Evolutionary conservation across 2,797 vertebrate species (phyloP).

Genomic region (Bovichtus variegatus): DNA sequence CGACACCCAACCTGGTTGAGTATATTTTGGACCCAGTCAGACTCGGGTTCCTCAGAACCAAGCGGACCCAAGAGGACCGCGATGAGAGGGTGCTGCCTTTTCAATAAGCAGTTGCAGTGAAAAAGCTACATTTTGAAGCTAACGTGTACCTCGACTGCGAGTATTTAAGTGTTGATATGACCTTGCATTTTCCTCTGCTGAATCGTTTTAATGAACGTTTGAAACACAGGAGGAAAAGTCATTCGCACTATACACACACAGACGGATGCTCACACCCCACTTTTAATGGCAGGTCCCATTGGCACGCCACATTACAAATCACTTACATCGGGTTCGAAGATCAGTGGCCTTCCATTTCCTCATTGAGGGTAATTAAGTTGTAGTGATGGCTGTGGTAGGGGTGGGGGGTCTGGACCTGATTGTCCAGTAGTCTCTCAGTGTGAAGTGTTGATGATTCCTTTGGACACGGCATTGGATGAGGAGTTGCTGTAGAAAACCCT

Average conservation of each 20-base stretch:
- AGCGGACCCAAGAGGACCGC: background rate
- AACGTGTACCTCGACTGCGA: background rate
- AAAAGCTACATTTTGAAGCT: background rate
- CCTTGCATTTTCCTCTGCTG: background rate
- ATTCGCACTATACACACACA: background rate
- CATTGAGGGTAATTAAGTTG: conserved; percentile 57
- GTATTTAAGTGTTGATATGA: conserved; percentile 20
- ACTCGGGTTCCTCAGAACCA: background rate
- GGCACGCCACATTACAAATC: conserved; percentile 36
- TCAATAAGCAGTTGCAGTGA: background rate
- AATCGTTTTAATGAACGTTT: conserved; percentile 14
- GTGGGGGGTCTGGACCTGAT: conserved; percentile 44
- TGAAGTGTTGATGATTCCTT: conserved; percentile 68
- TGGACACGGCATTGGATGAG: conserved; percentile 57
- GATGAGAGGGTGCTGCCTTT: background rate
- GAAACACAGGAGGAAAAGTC: conserved; percentile 17
- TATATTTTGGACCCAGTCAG: background rate
- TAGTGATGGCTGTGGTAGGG: conserved; percentile 27
- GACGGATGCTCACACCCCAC: background rate
- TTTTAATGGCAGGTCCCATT: conserved; percentile 37
- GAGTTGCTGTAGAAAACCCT: conserved; percentile 68
- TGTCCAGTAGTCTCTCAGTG: conserved; percentile 49
- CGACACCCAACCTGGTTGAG: background rate
- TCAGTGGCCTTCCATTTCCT: conserved; percentile 38
- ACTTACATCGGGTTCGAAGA: conserved; percentile 35